phyloP scores from a whole-genome alignment of 2,113 vertebrate genomes.

The Lipophrys pholis region DNA sequence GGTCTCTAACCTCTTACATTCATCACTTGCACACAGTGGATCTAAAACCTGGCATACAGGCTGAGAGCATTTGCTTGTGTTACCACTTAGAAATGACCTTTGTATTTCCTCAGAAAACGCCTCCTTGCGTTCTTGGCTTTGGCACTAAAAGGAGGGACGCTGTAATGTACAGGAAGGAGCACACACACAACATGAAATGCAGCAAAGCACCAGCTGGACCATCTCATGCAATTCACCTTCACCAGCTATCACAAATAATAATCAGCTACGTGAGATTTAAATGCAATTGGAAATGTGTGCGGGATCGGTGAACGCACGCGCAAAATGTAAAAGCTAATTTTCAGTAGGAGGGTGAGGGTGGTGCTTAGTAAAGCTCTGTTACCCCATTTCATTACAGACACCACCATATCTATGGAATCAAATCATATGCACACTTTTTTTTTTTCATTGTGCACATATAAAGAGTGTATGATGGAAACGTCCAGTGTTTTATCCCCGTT shows the following conservation, averaged over 20 bases:
- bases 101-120: not conserved
- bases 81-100: conserved; percentile 11
- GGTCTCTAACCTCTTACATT: conserved; percentile 25
- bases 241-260: not conserved
- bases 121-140: not conserved
- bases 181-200: not conserved
- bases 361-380: conserved; percentile 19
- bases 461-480: conserved; percentile 17
- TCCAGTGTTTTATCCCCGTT: conserved; percentile 21
- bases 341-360: too few relatives aligned
- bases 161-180: not conserved
- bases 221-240: conserved; percentile 1
- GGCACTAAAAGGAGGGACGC: not conserved
- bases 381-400: conserved; percentile 33
- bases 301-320: conserved; percentile 1
- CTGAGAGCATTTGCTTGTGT: conserved; percentile 7
- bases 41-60: conserved; percentile 2
- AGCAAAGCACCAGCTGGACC: not conserved
- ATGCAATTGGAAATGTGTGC: conserved; percentile 1
- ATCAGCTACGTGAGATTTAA: conserved; percentile 15
- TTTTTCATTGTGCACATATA: conserved; percentile 31
- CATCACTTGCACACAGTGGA: conserved; percentile 16
- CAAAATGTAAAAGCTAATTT: conserved; percentile 32
- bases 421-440: not conserved
- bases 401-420: conserved; percentile 5